phyloP scores from a whole-genome alignment of 2,888 invertebrate genomes.

The Idaea biselata region DNA sequence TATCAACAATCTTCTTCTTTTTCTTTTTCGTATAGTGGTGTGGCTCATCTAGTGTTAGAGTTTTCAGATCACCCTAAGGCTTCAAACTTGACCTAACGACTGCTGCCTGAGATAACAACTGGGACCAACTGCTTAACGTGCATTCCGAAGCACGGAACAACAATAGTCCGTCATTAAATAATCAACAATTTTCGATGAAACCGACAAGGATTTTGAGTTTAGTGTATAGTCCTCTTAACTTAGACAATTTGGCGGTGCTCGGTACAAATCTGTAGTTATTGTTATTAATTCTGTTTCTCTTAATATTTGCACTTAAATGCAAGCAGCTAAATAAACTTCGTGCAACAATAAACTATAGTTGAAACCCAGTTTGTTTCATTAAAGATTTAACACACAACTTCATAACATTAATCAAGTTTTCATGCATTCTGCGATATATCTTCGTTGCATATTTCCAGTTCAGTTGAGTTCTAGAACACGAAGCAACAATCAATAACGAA shows the following conservation, averaged over 20 bases:
- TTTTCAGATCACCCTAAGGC: too few species aligned
- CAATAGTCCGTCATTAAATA: too few species aligned
- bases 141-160: too few species aligned
- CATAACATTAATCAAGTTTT: constrained; percentile 16
- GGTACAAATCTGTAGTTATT: background rate
- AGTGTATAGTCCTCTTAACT: too few species aligned
- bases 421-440: constrained; percentile 27
- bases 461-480: constrained; percentile 38
- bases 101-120: too few species aligned
- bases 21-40: too few species aligned
- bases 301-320: background rate
- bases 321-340: background rate
- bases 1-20: too few species aligned
- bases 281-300: background rate
- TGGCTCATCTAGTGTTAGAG: too few species aligned
- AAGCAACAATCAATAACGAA: constrained; percentile 58
- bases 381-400: constrained; percentile 15
- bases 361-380: constrained; percentile 4
- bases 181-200: too few species aligned
- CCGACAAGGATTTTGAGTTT: too few species aligned
- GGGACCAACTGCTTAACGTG: too few species aligned
- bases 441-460: constrained; percentile 28
- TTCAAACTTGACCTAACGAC: too few species aligned
- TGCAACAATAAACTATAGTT: constrained; percentile 6
- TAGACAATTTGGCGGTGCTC: background rate